A percentile compares a stretch with the other conserved stretches of the same genome.
Evolutionary conservation across 2,888 invertebrate species (phyloP).

Genomic region (Apodemia hepburni): DNA sequence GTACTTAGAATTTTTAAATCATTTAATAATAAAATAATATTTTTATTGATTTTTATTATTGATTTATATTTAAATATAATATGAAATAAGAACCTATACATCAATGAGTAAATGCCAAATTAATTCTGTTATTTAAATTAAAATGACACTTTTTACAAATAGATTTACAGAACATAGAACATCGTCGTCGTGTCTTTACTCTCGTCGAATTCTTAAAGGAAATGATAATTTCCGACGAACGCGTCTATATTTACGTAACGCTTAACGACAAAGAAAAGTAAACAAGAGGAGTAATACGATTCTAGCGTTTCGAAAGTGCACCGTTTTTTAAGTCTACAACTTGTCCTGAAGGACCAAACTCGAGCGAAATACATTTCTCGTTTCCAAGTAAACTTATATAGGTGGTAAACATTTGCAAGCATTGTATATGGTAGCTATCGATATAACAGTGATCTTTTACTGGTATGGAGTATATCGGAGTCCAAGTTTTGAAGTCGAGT

Average conservation of each 20-base stretch:
- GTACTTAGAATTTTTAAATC: no score
- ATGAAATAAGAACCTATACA: no score
- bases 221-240: slow-evolving; percentile 71
- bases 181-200: slow-evolving; percentile 42
- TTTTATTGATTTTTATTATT: no score
- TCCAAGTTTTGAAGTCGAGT: slow-evolving; percentile 47
- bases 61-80: no score
- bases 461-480: slow-evolving; percentile 23
- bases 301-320: slow-evolving; percentile 60
- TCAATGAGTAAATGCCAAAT: no score
- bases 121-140: no score
- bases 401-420: slow-evolving; percentile 30
- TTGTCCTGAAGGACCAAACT: background rate
- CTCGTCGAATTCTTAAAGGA: slow-evolving; percentile 55
- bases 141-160: slow-evolving; percentile 22
- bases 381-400: slow-evolving; percentile 24
- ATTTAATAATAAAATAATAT: no score
- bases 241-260: slow-evolving; percentile 75
- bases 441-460: slow-evolving; percentile 22
- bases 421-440: slow-evolving; percentile 29
- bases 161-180: background rate
- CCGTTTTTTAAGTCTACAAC: slow-evolving; percentile 42
- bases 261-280: slow-evolving; percentile 77
- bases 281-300: slow-evolving; percentile 76
- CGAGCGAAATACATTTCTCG: slow-evolving; percentile 30